Evolutionary conservation across 2,888 invertebrate genomes (phyloP).

Genomic region (Holacanthella duospinosa): DNA sequence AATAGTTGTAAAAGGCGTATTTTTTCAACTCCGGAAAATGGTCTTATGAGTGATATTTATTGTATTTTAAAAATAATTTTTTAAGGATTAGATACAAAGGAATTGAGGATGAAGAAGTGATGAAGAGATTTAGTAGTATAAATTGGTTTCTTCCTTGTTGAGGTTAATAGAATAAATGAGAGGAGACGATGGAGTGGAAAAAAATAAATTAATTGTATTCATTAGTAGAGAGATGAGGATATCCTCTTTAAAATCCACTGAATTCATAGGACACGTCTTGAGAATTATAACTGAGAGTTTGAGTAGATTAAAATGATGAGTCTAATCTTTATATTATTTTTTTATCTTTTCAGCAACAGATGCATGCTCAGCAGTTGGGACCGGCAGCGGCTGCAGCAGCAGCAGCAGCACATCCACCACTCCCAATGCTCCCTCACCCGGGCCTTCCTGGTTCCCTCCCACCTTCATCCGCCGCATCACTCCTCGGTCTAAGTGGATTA

Average conservation of each 20-base stretch:
- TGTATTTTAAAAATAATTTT: too few relatives aligned
- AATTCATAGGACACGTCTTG: too few relatives aligned
- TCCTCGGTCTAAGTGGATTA: conserved; percentile 48
- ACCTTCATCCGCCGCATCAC: conserved; percentile 43
- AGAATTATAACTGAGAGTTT: not conserved
- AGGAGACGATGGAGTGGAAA: not conserved
- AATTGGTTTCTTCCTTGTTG: conserved; percentile 11
- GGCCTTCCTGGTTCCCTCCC: conserved; percentile 50
- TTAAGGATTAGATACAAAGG: not conserved
- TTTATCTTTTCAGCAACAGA: conserved; percentile 71
- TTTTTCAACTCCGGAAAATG: too few relatives aligned
- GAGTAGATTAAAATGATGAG: too few relatives aligned
- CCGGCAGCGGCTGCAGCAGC: conserved; percentile 45
- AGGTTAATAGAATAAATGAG: conserved; percentile 9
- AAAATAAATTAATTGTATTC: conserved; percentile 5
- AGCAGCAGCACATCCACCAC: conserved; percentile 52
- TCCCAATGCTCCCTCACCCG: conserved; percentile 59
- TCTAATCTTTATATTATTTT: not conserved
- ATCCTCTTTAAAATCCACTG: conserved; percentile 26
- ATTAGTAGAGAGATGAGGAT: conserved; percentile 24
- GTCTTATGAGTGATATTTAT: too few relatives aligned
- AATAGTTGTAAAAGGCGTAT: too few relatives aligned
- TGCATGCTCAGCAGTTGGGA: conserved; percentile 79
- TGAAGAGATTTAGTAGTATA: not conserved
- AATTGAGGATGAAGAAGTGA: conserved; percentile 2